These are phyloP conservation scores for Plestiodon gilberti DNA, from an alignment of 2,113 vertebrate genomes.

Conservation along the genomic window DNA sequence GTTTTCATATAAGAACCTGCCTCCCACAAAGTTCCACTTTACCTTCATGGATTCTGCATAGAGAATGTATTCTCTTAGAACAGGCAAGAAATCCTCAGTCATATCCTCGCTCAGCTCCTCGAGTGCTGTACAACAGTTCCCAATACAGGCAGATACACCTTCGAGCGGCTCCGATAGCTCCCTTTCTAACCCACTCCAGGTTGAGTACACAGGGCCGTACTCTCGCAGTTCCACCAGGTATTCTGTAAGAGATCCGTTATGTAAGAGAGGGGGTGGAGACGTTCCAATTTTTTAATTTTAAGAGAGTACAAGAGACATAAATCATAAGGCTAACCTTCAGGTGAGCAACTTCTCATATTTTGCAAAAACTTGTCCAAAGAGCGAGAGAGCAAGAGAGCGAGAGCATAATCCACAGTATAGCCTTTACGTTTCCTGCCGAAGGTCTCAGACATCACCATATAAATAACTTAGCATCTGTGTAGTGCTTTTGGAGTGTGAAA, in stretches of 20 bases:
- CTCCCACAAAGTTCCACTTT: slow-evolving; percentile 30
- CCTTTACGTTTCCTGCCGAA: no score
- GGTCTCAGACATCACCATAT: no score
- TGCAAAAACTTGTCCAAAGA: neutral
- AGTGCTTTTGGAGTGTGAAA: no score
- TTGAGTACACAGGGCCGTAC: slow-evolving; percentile 91
- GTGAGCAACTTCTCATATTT: neutral
- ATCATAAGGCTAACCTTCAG: neutral
- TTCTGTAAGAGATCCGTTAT: slow-evolving; percentile 73
- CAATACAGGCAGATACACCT: slow-evolving; percentile 86
- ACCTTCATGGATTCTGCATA: slow-evolving; percentile 98
- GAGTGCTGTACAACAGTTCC: slow-evolving; percentile 85
- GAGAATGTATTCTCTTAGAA: slow-evolving; percentile 92
- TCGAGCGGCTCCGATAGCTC: slow-evolving; percentile 89
- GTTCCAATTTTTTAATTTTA: neutral
- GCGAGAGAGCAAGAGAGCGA: no score
- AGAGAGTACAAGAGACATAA: neutral
- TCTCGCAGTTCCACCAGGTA: slow-evolving; percentile 93
- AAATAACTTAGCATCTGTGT: no score
- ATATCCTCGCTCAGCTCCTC: slow-evolving; percentile 92
- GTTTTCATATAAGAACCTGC: accelerated
- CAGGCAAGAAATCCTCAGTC: slow-evolving; percentile 94
- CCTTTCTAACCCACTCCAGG: slow-evolving; percentile 87
- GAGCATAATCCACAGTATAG: no score
- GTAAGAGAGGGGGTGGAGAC: neutral